Evolutionary conservation across 92 coral and sea anemone species (phyloP), one percentile per base, ranked within the genome.

Genomic region (Isaurus tuberculatus): DNA sequence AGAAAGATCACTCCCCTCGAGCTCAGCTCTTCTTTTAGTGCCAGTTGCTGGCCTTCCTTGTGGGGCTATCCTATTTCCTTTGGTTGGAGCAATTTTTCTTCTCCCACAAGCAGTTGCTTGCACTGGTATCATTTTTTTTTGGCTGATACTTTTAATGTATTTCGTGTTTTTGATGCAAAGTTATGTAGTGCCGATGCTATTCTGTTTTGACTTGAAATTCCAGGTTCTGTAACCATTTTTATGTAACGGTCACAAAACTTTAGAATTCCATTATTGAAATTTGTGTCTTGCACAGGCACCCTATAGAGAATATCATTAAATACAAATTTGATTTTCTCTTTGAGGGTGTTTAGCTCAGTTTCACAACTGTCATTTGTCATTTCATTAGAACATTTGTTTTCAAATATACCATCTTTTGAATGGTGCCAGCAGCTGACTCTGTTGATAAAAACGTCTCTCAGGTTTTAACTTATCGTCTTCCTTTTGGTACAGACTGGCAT

Each of bases 221-320:
- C 3, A 20, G 19, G 40, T 42, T 34, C 37, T 43, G 57, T 71
- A 34, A 17, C 19, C 37, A 71, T 71, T 40, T 71, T 71, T 31
- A 71, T 2, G 77, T 71, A 71, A n/a, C 77, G 20, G 17, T 71
- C 53, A 25, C 77, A 71, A 42, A 71, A 71, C 77, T n/a, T 71
- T 34, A n/a, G 15, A 16, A 71, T 71, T 1, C 77, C 77, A 71
- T 34, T 37, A 30, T 69, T 69, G 22, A 69, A 34, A 69, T 69
- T 71, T 8, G 1, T 29, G 0, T 71, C 77, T 51, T 51, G 58
- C 22, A 13, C 13, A 46, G 55, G 13, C 8, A 51, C 58, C 58
- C 58, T 51, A 51, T 51, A 3, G 15, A 46, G 55, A 10, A 46
- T 15, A 10, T 46, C 19, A 46, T 8, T 9, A 46, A 8, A 46